Percentiles rank a stretch among this genome's conserved stretches.
Evolutionary conservation across 2,113 vertebrate species (phyloP).

Genomic region (Colinus virginianus): DNA sequence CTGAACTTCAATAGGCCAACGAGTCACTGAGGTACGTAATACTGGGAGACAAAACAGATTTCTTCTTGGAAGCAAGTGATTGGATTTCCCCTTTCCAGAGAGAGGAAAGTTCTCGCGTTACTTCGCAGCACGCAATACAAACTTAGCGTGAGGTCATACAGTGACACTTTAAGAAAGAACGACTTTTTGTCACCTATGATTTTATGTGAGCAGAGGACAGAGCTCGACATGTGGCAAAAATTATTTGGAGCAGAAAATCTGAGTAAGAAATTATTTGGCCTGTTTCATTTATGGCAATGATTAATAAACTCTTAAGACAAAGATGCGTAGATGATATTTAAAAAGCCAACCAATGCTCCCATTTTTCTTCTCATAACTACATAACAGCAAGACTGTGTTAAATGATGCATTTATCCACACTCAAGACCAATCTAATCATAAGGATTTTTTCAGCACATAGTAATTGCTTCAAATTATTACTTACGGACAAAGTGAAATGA

Average conservation of each 20-base stretch:
- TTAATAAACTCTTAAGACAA: neutral
- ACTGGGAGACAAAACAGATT: neutral
- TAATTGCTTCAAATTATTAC: neutral
- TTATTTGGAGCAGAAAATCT: neutral
- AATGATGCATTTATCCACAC: neutral
- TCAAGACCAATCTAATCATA: neutral
- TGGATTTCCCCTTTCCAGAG: neutral
- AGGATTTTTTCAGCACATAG: neutral
- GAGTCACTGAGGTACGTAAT: too few species aligned
- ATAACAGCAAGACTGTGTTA: neutral
- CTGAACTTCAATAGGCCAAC: neutral
- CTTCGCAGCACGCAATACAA: rapidly evolving
- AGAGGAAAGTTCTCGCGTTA: neutral
- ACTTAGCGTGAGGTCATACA: neutral
- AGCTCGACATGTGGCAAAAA: neutral
- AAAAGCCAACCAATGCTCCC: neutral
- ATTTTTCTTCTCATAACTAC: neutral
- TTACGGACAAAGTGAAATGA: neutral
- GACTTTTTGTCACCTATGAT: neutral
- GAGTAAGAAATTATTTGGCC: neutral
- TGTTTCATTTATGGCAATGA: neutral
- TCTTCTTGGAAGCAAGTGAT: neutral
- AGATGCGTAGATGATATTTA: neutral
- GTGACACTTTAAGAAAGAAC: neutral
- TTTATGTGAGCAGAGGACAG: neutral